Base-by-base conservation (phyloP, 2,113 vertebrate genomes). In the Nothobranchius kuhntae region DNA sequence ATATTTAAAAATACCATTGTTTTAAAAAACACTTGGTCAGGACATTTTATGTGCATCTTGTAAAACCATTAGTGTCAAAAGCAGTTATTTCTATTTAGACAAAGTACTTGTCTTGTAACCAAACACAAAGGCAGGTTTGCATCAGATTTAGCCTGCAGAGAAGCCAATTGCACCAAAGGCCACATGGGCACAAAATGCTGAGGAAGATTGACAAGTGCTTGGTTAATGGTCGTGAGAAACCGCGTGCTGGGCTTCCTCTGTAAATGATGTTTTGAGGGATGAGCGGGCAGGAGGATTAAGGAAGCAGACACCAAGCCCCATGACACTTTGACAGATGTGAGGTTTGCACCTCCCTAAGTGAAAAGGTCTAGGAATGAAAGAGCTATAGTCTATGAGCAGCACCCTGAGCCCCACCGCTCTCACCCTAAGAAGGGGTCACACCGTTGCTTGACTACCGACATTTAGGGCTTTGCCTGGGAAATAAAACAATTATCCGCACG, bases 281-380 rank as follows among this genome's bases (percentile, higher is more conserved):
- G 69, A 50, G 73, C 68, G 65, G 62, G 47, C 68, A 56, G 56
- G 57, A 46, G 78, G 63, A 67, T 65, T 48, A 68, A 53, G 60
- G 51, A 57, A 36, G 42, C 21, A 66, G 82, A 78, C 75, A 71
- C 65, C 74, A 55, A 79, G 71, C 67, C 64, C 67, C 71, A 57
- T 85, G 85, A 92, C 87, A 88, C 77, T 80, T 83, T 89, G 91
- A 91, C 89, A 89, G 88, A 91, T 91, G 87, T 86, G 88, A 55
- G 74, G 80, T 78, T 74, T 78, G 78, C 75, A 58, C 70, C 77
- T 79, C 83, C 60, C 78, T 47, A 61, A 74, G 63, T 51, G 57
- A 68, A 85, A 85, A 84, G 73, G 59, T 52, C 12, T 70, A 75
- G 61, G 68, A 78, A 90, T 82, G 71, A 73, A 86, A 85, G 73